Conservation (phyloP, 2,888 invertebrate species). For the Pyrrhia umbra region DNA sequence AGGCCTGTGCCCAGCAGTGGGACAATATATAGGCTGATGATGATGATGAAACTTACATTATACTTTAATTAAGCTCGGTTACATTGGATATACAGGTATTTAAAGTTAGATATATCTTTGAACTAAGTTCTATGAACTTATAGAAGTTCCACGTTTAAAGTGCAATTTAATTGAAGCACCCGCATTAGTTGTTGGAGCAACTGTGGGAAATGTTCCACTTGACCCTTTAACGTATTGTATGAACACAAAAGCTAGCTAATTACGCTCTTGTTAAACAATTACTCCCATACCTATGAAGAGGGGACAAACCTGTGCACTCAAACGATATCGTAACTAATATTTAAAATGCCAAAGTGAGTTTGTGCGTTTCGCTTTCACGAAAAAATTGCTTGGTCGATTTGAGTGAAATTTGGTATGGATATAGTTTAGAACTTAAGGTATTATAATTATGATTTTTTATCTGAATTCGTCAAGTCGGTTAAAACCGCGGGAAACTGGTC, state of each 20-base stretch:
- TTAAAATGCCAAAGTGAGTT: too few species aligned
- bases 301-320: slow-evolving; percentile 16
- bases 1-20: too few species aligned
- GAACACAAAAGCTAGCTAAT: slow-evolving; percentile 50
- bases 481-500: too few species aligned
- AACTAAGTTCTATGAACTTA: slow-evolving; percentile 46
- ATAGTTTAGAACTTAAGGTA: too few species aligned
- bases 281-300: slow-evolving; percentile 21
- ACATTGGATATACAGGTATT: slow-evolving; percentile 8
- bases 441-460: too few species aligned
- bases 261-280: slow-evolving; percentile 48
- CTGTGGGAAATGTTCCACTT: slow-evolving; percentile 47
- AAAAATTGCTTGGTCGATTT: too few species aligned
- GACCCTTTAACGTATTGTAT: slow-evolving; percentile 48
- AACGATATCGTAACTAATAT: neutral
- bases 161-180: slow-evolving; percentile 59
- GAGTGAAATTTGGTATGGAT: too few species aligned
- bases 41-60: slow-evolving; percentile 15
- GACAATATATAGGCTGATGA: too few species aligned
- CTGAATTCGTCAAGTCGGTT: too few species aligned
- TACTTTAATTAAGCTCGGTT: slow-evolving; percentile 42
- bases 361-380: too few species aligned
- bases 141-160: slow-evolving; percentile 56
- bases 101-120: slow-evolving; percentile 29
- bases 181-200: slow-evolving; percentile 56